Conservation (phyloP, 2,888 invertebrate genomes). For the Sminthurinus aureus region DNA sequence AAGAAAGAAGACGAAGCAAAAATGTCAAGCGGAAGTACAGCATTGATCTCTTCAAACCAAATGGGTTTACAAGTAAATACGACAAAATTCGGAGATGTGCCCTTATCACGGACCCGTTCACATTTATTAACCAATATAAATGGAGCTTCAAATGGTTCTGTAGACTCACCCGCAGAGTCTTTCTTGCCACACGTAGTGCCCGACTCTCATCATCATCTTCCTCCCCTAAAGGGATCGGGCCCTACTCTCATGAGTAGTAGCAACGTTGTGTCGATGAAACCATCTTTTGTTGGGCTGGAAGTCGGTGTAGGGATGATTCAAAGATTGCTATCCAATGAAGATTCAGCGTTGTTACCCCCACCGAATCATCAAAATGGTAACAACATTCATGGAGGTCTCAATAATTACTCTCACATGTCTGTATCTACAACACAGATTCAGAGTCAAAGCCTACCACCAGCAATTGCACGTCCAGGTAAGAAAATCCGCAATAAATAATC, state of each 20-base stretch:
- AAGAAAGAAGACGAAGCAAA: too few relatives aligned
- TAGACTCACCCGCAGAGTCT: conserved; percentile 44
- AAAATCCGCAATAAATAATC: too few relatives aligned
- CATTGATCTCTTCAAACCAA: conserved; percentile 56
- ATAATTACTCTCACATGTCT: conserved; percentile 59
- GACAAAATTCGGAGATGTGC: conserved; percentile 61
- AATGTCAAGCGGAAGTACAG: conserved; percentile 60
- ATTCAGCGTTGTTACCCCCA: conserved; percentile 47
- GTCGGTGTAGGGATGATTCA: conserved; percentile 58
- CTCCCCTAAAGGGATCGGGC: conserved; percentile 46
- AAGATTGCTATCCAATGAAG: conserved; percentile 54
- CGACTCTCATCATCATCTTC: conserved; percentile 54
- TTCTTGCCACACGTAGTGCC: conserved; percentile 56
- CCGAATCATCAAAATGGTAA: conserved; percentile 42
- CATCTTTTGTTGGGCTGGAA: conserved; percentile 57
- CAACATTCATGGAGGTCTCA: conserved; percentile 48
- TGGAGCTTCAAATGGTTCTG: conserved; percentile 61
- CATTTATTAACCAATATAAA: conserved; percentile 64
- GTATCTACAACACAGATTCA: conserved; percentile 59
- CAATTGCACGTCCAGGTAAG: conserved; percentile 56
- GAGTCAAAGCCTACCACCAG: conserved; percentile 56
- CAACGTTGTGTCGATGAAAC: conserved; percentile 44
- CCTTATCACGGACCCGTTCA: conserved; percentile 64
- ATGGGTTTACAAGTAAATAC: conserved; percentile 56
- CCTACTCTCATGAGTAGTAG: conserved; percentile 17